A percentile compares a stretch with the other conserved stretches of the same genome.
Evolutionary conservation across 2,888 invertebrate species (phyloP).

Genomic region (Geotrupes spiniger): DNA sequence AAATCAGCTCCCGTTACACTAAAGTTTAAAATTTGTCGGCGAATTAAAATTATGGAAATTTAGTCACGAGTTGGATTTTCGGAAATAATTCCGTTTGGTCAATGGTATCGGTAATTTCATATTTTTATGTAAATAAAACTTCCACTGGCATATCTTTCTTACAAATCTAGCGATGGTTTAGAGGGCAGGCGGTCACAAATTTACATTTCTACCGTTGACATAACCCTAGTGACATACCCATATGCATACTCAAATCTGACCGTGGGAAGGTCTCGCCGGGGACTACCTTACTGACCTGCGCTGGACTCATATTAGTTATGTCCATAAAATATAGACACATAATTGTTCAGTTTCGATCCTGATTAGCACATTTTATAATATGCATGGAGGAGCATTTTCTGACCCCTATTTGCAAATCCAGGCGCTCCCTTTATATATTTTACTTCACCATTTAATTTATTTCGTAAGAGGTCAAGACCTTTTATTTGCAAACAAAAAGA

Average conservation of each 20-base stretch:
- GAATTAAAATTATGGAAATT: constrained; percentile 27
- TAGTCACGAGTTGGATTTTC: constrained; percentile 18
- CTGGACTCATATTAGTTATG: neutral
- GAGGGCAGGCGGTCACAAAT: constrained; percentile 1
- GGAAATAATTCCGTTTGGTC: constrained; percentile 10
- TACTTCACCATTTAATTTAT: neutral
- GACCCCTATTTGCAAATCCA: neutral
- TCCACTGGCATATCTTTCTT: neutral
- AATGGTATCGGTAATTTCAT: neutral
- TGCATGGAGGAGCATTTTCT: neutral
- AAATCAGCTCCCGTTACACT: constrained; percentile 17
- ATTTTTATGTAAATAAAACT: neutral
- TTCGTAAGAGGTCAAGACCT: too few species aligned
- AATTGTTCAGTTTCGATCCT: constrained; percentile 1
- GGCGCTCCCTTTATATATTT: neutral
- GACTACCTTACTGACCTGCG: neutral
- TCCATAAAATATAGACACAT: neutral
- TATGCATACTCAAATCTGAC: constrained; percentile 12
- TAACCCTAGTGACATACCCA: constrained; percentile 2
- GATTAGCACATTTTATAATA: constrained; percentile 3
- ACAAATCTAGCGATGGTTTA: constrained; percentile 1
- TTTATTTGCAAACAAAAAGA: too few species aligned
- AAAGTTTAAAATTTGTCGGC: constrained; percentile 25
- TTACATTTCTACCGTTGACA: constrained; percentile 8
- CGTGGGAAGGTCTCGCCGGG: constrained; percentile 8